These are phyloP conservation scores for Hyles vespertilio DNA, from an alignment of 1,140 invertebrate species.

Conservation along the genomic window DNA sequence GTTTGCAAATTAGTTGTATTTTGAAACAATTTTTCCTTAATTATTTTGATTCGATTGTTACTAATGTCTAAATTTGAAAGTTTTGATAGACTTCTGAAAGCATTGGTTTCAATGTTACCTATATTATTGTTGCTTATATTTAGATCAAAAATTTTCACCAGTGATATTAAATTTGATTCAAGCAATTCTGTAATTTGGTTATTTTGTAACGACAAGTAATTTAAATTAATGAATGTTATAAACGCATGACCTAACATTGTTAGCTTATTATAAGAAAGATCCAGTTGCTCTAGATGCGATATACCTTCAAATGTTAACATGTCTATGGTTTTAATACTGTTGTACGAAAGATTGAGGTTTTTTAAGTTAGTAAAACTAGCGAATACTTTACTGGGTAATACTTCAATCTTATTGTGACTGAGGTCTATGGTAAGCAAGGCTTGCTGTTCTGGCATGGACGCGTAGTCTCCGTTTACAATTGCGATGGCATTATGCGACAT, in stretches of 20 bases:
- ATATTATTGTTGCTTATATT: slow-evolving; percentile 5
- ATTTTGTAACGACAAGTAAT: background rate
- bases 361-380: background rate
- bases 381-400: slow-evolving; percentile 1
- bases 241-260: slow-evolving; percentile 1
- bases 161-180: background rate
- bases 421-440: background rate
- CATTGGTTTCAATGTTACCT: slow-evolving; percentile 1
- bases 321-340: slow-evolving; percentile 1
- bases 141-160: background rate
- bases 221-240: slow-evolving; percentile 1
- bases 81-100: background rate
- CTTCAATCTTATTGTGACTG: slow-evolving; percentile 2
- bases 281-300: background rate
- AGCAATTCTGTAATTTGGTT: slow-evolving; percentile 1
- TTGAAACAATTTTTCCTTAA: slow-evolving; percentile 1
- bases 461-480: background rate
- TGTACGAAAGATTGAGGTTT: background rate
- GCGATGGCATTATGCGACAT: slow-evolving; percentile 1
- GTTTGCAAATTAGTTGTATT: background rate
- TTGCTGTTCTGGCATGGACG: background rate
- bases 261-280: slow-evolving; percentile 5
- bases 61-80: background rate
- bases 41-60: slow-evolving; percentile 2
- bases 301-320: slow-evolving; percentile 7